Evolutionary conservation across 2,113 vertebrate species (phyloP), one percentile per base, ranked within the genome.

Genomic region (Prietella phreatophila): DNA sequence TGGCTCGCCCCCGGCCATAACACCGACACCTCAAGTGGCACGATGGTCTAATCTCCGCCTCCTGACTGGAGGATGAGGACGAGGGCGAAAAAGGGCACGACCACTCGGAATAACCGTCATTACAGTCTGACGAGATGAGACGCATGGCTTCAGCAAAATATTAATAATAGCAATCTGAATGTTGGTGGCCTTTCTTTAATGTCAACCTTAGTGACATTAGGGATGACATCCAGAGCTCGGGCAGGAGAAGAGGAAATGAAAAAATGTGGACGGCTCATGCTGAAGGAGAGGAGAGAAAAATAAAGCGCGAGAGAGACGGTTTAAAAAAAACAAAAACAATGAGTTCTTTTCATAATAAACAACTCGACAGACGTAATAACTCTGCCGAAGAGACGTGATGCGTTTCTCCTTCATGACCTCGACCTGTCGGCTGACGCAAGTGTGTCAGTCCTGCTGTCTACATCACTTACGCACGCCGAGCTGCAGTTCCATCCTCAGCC

Each of bases 121-220:
- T 78, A 90, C 85, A 50, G 60, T 33, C 56, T 60, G 56, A 83
- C 81, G 65, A 87, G 85, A 86, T 75, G 89, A 86, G 88, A 67
- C 30, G 27, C 73, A 9, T 65, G 50, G 89, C 85, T 71, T 86
- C 69, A 69, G 84, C 73, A 19, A 89, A 86, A 91, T 89, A 85
- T 87, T 89, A 88, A 89, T 89, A 89, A 92, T 86, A 87, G 88
- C 88, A 90, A 86, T 89, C 73, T 81, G 88, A 88, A 87, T 84
- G 71, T 85, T 86, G 88, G 89, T 86, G 85, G 78, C 85, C 87
- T 86, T 88, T 89, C 82, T 88, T 89, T 90, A 91, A 91, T 89
- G 86, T 87, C 85, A 89, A 86, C 84, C 53, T 75, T 58, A 17
- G 79, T 89, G 88, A 89, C 89, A 91, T 91, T 91, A 73, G 3